Percentiles rank a stretch among this genome's conserved stretches.
Conservation (phyloP, 2,113 vertebrate genomes). For the Albula goreensis region DNA sequence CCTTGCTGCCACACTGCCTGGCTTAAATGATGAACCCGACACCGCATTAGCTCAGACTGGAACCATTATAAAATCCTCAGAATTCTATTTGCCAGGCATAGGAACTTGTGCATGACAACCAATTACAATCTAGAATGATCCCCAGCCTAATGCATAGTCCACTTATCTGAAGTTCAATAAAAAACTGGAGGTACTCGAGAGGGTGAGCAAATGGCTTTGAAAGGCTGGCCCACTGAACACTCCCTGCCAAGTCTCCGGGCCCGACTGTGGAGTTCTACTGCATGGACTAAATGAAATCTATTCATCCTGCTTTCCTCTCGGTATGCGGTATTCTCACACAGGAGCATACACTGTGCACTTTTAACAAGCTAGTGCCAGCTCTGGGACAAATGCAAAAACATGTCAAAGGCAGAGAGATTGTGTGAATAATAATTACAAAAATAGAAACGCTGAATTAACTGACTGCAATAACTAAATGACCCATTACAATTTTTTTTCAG, state of each 20-base stretch:
- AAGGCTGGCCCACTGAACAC: neutral
- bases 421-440: neutral
- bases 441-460: neutral
- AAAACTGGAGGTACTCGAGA: neutral
- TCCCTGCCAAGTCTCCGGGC: neutral
- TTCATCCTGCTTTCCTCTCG: neutral
- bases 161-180: neutral
- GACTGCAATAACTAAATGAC: neutral
- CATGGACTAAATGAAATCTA: neutral
- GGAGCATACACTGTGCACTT: neutral
- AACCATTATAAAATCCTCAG: neutral
- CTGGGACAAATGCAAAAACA: neutral
- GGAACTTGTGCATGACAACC: slow-evolving; percentile 21
- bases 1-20: neutral
- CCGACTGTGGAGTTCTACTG: neutral
- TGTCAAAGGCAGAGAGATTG: neutral
- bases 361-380: neutral
- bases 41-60: neutral
- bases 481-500: neutral
- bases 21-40: neutral
- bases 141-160: neutral
- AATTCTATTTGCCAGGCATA: slow-evolving; percentile 12
- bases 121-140: slow-evolving; percentile 20
- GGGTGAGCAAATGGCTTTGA: neutral
- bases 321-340: neutral